Evolutionary conservation across 2,113 vertebrate species (phyloP), one percentile per base, ranked within the genome.

Genomic region (Austrofundulus limnaeus): DNA sequence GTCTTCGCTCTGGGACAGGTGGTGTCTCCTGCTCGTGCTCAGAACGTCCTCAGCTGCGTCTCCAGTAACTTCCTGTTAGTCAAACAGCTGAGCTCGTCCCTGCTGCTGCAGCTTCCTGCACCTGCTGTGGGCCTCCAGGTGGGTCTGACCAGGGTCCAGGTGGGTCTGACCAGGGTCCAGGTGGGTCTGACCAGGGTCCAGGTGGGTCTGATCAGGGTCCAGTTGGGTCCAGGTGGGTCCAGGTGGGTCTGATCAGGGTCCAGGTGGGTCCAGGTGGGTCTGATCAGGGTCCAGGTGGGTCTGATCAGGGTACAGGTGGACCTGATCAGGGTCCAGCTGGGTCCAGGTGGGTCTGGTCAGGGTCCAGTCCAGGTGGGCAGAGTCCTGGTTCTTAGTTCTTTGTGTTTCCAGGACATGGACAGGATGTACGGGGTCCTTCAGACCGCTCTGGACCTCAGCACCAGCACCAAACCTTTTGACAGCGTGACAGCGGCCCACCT

Each of bases 11-110:
- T 99, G 11, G 87, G 92, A 20, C 83, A 92, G 14, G 93, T 91
- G 21, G 90, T 98, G 16, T 90, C 92, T 74, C 75, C 71, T 66
- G 7, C 61, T 42, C 91, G 91, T 66, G 92, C 95, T 66, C 92
- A 86, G 68, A 92, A 89, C 57, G 92, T 99, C 63, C 85, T 98
- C 56, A 90, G 88, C 78, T 96, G 95, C 65, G 87, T 98, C 5
- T 87, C 94, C 70, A 98, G 93, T 90, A 97, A 95, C 83, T 99
- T 98, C 85, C 92, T 97, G 76, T 96, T 98, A 81, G 93, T 99
- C 53, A 98, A 98, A 87, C 78, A 91, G 31, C 88, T 97, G 72
- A 93, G 95, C 1, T 94, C 94, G 47, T 80, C 84, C 7, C 88
- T 98, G 66, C 71, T 98, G 43, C 91, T 86, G 86, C 95, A 94